Conservation (phyloP, 2,113 vertebrate genomes). For the Pimephales promelas region DNA sequence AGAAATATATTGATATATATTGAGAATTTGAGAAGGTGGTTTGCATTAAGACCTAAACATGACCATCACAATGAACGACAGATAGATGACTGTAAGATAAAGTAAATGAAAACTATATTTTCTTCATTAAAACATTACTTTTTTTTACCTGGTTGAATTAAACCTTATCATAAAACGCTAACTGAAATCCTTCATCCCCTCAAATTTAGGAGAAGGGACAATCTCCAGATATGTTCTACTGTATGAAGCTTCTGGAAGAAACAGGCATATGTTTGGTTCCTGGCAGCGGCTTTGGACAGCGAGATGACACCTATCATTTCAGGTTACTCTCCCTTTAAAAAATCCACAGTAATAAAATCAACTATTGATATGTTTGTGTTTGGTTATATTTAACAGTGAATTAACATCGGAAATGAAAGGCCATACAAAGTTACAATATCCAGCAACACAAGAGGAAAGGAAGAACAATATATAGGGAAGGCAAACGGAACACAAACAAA, state of each 20-base stretch:
- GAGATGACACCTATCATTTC: conserved; percentile 81
- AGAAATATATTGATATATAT: too few species aligned
- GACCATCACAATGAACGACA: too few species aligned
- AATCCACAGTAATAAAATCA: not conserved
- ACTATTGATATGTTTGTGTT: not conserved
- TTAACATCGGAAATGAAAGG: not conserved
- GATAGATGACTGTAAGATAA: too few species aligned
- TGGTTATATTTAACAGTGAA: not conserved
- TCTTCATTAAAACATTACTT: too few species aligned
- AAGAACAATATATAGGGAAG: too few species aligned
- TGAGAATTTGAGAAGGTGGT: too few species aligned
- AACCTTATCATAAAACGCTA: not conserved
- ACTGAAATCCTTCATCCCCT: conserved; percentile 37
- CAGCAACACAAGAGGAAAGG: too few species aligned
- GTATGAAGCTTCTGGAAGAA: conserved; percentile 79
- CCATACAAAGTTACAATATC: too few species aligned
- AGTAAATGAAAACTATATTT: too few species aligned
- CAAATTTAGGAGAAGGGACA: conserved; percentile 72
- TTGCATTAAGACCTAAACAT: too few species aligned
- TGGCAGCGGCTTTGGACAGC: conserved; percentile 83
- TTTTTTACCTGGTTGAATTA: not conserved
- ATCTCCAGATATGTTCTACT: conserved; percentile 84
- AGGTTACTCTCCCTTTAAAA: conserved; percentile 65
- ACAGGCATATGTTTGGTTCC: conserved; percentile 84
- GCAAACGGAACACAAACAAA: too few species aligned